Percentiles rank a stretch among this genome's conserved stretches.
These are phyloP conservation scores for Ischnus inquisitorius DNA, from an alignment of 2,888 invertebrate genomes.

Conservation along the genomic window DNA sequence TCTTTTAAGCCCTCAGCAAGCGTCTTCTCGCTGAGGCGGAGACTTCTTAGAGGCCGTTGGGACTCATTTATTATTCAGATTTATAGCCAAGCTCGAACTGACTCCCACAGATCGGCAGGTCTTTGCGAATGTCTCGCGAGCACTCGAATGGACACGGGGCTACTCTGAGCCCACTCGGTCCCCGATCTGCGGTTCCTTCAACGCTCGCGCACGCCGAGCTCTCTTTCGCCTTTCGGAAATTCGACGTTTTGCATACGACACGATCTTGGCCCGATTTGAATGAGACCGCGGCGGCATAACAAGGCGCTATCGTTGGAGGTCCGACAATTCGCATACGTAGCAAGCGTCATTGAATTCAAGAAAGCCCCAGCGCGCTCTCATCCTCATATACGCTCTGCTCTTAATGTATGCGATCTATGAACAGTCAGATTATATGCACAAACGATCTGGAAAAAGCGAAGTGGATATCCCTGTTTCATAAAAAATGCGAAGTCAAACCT, in stretches of 20 bases:
- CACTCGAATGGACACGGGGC: slow-evolving; percentile 33
- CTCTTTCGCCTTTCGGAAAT: slow-evolving; percentile 79
- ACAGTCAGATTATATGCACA: not conserved
- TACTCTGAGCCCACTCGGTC: slow-evolving; percentile 33
- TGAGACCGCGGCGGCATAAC: slow-evolving; percentile 80
- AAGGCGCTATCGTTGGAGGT: slow-evolving; percentile 79
- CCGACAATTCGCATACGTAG: slow-evolving; percentile 62
- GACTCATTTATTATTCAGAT: slow-evolving; percentile 85
- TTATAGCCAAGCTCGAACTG: slow-evolving; percentile 84
- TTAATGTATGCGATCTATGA: slow-evolving; percentile 13
- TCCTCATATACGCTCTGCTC: slow-evolving; percentile 19
- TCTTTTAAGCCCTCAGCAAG: slow-evolving; percentile 82
- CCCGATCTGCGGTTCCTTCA: slow-evolving; percentile 65
- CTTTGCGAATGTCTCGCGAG: slow-evolving; percentile 79
- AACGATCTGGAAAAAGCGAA: slow-evolving; percentile 4
- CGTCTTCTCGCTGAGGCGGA: slow-evolving; percentile 84
- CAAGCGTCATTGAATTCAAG: slow-evolving; percentile 48
- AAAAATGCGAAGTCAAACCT: not conserved
- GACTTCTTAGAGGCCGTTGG: slow-evolving; percentile 85
- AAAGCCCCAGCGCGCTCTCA: slow-evolving; percentile 17
- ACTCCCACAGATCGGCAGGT: slow-evolving; percentile 85
- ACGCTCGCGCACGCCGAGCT: slow-evolving; percentile 63
- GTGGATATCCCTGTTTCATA: not conserved
- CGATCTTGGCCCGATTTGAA: slow-evolving; percentile 83
- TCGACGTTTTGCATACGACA: slow-evolving; percentile 86